Evolutionary conservation across 2,888 invertebrate species (phyloP).

Genomic region (Gordius sp.): DNA sequence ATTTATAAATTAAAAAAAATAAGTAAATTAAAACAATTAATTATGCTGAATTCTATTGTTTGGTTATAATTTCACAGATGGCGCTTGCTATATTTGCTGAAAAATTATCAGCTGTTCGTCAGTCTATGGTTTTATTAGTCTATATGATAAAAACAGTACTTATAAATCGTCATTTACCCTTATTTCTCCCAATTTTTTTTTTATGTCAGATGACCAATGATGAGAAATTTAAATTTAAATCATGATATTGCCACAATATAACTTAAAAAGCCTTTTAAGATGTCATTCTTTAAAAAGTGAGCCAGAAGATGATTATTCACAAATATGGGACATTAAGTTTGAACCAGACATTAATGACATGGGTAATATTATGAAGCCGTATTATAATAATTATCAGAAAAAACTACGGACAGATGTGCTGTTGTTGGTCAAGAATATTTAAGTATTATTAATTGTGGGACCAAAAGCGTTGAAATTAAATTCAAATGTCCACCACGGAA

Average conservation of each 20-base stretch:
- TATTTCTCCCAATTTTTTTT: too few species aligned
- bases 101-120: too few species aligned
- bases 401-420: background rate
- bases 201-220: too few species aligned
- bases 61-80: too few species aligned
- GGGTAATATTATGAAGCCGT: background rate
- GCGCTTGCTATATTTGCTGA: too few species aligned
- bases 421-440: conserved; percentile 15
- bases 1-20: too few species aligned
- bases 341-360: background rate
- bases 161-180: too few species aligned
- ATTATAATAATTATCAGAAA: background rate
- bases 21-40: too few species aligned
- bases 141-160: too few species aligned
- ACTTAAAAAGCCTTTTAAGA: background rate
- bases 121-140: too few species aligned
- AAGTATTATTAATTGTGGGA: background rate
- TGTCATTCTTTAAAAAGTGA: conserved; percentile 5
- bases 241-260: background rate
- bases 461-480: background rate
- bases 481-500: background rate
- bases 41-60: too few species aligned
- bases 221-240: too few species aligned
- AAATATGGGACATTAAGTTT: conserved; percentile 13
- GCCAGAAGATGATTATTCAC: conserved; percentile 12